A percentile compares a stretch with the other conserved stretches of the same genome.
Conservation (phyloP, 1,140 invertebrate genomes). For the Drosophila mayri region DNA sequence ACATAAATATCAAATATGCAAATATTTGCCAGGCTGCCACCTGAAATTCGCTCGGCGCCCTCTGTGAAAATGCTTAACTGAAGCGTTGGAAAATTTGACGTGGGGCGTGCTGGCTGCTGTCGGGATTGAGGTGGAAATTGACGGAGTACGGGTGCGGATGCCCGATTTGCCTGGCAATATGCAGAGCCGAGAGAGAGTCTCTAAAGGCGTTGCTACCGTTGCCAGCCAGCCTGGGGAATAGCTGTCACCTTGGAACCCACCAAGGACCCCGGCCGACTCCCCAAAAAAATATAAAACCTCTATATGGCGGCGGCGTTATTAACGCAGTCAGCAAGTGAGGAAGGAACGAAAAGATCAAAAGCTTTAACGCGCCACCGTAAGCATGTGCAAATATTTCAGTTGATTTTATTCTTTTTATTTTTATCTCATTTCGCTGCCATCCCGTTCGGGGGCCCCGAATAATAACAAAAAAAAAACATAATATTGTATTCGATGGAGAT, state of each 20-base stretch:
- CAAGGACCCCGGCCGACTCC: constrained; percentile 10
- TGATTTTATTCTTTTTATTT: constrained; percentile 71
- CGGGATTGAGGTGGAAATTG: constrained; percentile 6
- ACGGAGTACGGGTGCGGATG: constrained; percentile 7
- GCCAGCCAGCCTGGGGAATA: constrained; percentile 45
- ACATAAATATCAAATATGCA: constrained; percentile 83
- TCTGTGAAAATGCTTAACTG: constrained; percentile 63
- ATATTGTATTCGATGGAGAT: constrained; percentile 63
- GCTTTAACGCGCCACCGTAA: constrained; percentile 66
- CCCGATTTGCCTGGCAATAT: constrained; percentile 67
- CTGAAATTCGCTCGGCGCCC: constrained; percentile 55
- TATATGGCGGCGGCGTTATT: constrained; percentile 66
- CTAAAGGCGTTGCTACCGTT: constrained; percentile 37
- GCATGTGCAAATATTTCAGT: constrained; percentile 79
- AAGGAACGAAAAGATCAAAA: constrained; percentile 74
- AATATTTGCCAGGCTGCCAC: constrained; percentile 76
- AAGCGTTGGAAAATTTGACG: constrained; percentile 57
- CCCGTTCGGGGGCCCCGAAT: constrained; percentile 35
- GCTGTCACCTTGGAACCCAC: constrained; percentile 70
- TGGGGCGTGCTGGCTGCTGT: constrained; percentile 13
- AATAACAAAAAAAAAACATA: constrained; percentile 52
- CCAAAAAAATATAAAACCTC: constrained; percentile 1
- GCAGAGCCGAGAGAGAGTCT: constrained; percentile 28
- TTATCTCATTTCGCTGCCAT: constrained; percentile 42
- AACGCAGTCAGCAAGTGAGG: constrained; percentile 68